Percentiles rank a stretch among this genome's conserved stretches.
Conservation (phyloP, 2,888 invertebrate species). For the Malthinus flaveolus region DNA sequence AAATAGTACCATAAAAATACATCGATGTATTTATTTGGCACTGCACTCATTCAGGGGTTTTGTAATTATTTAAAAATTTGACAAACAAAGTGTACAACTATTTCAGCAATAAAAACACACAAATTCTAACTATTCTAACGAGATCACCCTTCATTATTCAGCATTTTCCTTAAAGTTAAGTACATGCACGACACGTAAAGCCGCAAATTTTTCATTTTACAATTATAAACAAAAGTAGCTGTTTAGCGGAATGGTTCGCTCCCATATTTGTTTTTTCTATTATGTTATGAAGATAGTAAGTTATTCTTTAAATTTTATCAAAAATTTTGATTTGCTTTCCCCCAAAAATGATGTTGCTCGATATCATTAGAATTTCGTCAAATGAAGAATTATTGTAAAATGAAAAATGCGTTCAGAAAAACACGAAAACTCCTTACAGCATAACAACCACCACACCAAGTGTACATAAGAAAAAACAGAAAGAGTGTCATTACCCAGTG, state of each 20-base stretch:
- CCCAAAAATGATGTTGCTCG: too few relatives aligned
- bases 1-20: slow-evolving; percentile 36
- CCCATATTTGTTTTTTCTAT: too few relatives aligned
- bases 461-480: slow-evolving; percentile 33
- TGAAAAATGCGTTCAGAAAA: slow-evolving; percentile 1
- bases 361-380: too few relatives aligned
- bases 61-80: not conserved
- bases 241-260: too few relatives aligned
- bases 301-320: too few relatives aligned
- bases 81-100: too few relatives aligned
- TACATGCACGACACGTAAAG: slow-evolving; percentile 3
- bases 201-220: not conserved
- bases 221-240: not conserved
- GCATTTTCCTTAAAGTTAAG: not conserved
- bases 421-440: slow-evolving; percentile 22
- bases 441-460: slow-evolving; percentile 43
- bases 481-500: slow-evolving; percentile 68
- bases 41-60: slow-evolving; percentile 29
- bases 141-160: too few relatives aligned
- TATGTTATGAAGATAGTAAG: too few relatives aligned
- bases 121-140: too few relatives aligned
- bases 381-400: slow-evolving; percentile 25
- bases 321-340: too few relatives aligned
- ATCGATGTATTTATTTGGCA: slow-evolving; percentile 24
- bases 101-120: too few relatives aligned